Base-by-base conservation (phyloP, 2,797 vertebrate genomes). In the Hydrocynus forskahlii region DNA sequence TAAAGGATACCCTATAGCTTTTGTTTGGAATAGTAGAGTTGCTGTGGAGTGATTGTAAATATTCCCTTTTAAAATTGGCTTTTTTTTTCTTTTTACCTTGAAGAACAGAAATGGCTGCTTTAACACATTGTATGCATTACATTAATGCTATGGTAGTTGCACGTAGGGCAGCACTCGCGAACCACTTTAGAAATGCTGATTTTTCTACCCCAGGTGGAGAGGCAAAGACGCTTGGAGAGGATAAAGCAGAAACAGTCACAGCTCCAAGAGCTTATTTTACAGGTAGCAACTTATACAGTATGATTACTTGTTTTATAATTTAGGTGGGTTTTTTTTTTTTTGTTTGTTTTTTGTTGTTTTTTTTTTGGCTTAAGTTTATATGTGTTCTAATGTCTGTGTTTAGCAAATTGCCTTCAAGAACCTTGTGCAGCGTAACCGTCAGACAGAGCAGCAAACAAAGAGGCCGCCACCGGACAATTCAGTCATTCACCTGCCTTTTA, bases 381-480 rank as follows among this genome's bases (percentile, higher is more conserved):
- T 69, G 19, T 5, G 43, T 45, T 82, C 43, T 23, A 17, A 63
- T 81, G 12, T 83, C 78, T 87, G 55, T 85, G 87, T 91, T 40
- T 92, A 99, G 98, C 98, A 99, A 99, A 99, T 99, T 91, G 97
- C 98, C 91, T 99, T 99, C 90, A 99, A 99, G 91, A 99, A 99
- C 89, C 95, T 99, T 50, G 98, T 99, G 87, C 97, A 98, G 90
- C 90, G 98, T 89, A 99, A 99, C 92, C 95, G 96, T 87, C 97
- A 97, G 81, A 94, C 94, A 48, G 97, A 99, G 76, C 96, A 97
- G 88, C 97, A 97, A 90, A 96, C 96, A 69, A 97, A 95, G 90
- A 92, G 97, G 88, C 94, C 96, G 0, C 98, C 97, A 7, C 95
- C 97, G 19, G 96, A 97, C 84, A 99, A 98, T 93, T 98, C 98